Evolutionary conservation across 2,797 vertebrate species (phyloP), one percentile per base, ranked within the genome.

Genomic region (Microchirus variegatus): DNA sequence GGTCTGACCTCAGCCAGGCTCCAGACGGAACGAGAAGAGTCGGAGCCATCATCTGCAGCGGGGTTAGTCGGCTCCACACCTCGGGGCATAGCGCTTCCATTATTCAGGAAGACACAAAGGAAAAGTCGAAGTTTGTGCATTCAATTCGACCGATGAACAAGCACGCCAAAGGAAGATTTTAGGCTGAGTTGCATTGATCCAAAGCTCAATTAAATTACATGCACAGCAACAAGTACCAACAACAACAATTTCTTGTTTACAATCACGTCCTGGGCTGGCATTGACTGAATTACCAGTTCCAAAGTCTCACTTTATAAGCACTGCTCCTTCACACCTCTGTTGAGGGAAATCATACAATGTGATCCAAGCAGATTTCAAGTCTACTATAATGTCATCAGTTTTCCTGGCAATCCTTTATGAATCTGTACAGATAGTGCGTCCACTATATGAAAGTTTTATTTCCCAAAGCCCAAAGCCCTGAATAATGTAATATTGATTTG

Each of bases 141-240:
- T 77, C 54, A 65, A 59, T 67, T 71, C 54, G 77, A 31, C 19
- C 59, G 62, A 80, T 58, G 69, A 73, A 65, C 60, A 70, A 61
- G 81, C 19, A 37, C 51, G 65, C 63, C 54, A 59, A 82, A 75
- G 40, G 68, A 78, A 31, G 53, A 50, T 70, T 79, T 81, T 54
- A 73, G 46, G 35, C 50, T 10, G 5, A 19, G n/a, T 12, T 54
- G 53, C 61, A 82, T 57, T 73, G 80, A 87, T 85, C 69, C 65
- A 53, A 50, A 72, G 19, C 52, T 75, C 70, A 63, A 65, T 84
- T 77, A 36, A 72, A 70, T 75, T 66, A 69, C 60, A 72, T 55
- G 47, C 56, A 68, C 65, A 73, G 62, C 35, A 61, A 78, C 49
- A 15, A 69, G 52, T 46, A 55, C 36, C 45, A 61, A 57, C 16